Percentiles rank a stretch among this genome's conserved stretches.
Conservation (phyloP, 2,113 vertebrate species). For the Penelope pileata region DNA sequence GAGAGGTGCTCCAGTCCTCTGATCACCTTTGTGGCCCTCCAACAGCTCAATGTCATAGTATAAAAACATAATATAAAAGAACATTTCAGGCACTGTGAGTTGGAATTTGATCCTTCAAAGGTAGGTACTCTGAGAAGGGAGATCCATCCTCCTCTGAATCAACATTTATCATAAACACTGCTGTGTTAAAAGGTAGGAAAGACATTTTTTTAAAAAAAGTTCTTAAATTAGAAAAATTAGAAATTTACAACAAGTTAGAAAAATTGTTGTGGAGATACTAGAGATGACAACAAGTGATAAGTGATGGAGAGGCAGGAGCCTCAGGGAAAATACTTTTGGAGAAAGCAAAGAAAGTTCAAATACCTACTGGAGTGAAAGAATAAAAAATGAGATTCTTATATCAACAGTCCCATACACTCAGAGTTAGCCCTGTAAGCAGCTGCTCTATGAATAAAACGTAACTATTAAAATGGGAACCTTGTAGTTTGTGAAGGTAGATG, state of each 20-base stretch:
- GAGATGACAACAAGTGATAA: background rate
- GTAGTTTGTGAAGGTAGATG: background rate
- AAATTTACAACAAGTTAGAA: too few relatives aligned
- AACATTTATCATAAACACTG: background rate
- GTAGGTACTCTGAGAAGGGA: background rate
- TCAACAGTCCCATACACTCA: background rate
- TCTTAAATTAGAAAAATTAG: background rate
- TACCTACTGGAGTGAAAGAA: background rate
- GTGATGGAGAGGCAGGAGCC: background rate
- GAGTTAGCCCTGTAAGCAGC: background rate
- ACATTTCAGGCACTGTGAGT: background rate
- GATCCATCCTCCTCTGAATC: background rate
- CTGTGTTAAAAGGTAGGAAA: background rate
- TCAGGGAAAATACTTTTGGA: background rate
- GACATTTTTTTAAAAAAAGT: background rate
- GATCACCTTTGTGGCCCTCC: too few relatives aligned
- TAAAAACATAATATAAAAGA: too few relatives aligned
- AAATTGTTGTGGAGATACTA: background rate
- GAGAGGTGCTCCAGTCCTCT: too few relatives aligned
- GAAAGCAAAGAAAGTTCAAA: background rate
- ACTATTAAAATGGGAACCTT: constrained; percentile 4
- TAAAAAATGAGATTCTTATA: background rate
- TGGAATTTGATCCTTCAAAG: background rate
- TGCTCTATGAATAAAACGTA: constrained; percentile 8
- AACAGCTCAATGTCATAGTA: too few relatives aligned